These are phyloP conservation scores for Lissonota sp. DNA, from an alignment of 2,888 invertebrate genomes.

Conservation along the genomic window DNA sequence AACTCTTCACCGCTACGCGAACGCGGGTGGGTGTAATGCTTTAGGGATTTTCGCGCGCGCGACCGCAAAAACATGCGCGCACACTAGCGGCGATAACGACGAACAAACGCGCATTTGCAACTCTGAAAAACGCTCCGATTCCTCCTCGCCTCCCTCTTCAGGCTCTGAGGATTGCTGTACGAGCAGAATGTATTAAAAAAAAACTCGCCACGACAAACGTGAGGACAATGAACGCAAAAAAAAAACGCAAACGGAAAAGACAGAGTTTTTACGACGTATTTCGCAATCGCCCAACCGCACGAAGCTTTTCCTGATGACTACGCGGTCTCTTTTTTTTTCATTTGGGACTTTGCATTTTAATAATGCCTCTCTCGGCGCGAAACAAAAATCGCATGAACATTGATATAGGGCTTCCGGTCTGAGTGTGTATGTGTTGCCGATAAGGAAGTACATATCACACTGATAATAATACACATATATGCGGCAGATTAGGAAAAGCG, in stretches of 20 bases:
- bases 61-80: not conserved
- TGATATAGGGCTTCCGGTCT: not conserved
- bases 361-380: too few species aligned
- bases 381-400: too few species aligned
- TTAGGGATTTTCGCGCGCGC: not conserved
- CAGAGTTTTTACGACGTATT: not conserved
- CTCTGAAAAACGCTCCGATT: not conserved
- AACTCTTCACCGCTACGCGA: not conserved
- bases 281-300: conserved; percentile 28
- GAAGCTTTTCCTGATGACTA: not conserved
- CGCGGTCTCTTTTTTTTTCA: not conserved
- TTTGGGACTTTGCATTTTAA: too few species aligned
- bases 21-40: not conserved
- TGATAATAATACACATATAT: too few species aligned
- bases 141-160: not conserved
- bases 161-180: not conserved
- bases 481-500: too few species aligned
- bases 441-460: too few species aligned
- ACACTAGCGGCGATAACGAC: not conserved
- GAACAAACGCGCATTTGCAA: not conserved
- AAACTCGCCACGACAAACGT: not conserved
- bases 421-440: too few species aligned
- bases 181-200: not conserved
- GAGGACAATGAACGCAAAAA: not conserved
- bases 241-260: not conserved